Evolutionary conservation across 2,797 vertebrate species (phyloP), one percentile per base, ranked within the genome.

Genomic region (Protosalanx chinensis): DNA sequence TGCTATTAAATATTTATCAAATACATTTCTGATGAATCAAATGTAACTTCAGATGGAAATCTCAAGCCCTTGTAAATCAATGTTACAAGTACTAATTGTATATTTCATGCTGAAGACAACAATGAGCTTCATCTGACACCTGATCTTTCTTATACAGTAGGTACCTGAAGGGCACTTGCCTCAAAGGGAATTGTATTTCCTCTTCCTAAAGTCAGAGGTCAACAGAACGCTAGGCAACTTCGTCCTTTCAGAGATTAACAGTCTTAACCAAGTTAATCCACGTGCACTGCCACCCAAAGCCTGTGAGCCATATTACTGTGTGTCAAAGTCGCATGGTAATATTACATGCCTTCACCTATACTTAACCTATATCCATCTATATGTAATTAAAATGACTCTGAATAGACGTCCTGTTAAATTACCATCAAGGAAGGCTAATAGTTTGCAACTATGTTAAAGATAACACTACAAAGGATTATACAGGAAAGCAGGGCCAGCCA

Each of bases 241-340:
- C 73, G 82, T 83, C 82, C 76, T 68, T 88, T 86, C 72, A 80
- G 62, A 84, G 87, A 91, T 92, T 89, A 90, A 78, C 62, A 62
- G 84, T 84, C 64, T 85, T 82, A 90, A 89, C 87, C 88, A 64
- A 64, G 80, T 82, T 91, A 88, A 92, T 91, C 88, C 85, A 81
- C 76, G 75, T 6, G 60, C 79, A 84, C 80, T 72, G 82, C 85
- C 82, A 76, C 79, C 77, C 73, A 76, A 81, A 85, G 75, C 80
- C 73, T 79, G 68, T 60, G 62, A 74, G 63, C 33, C 58, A 58
- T 73, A 23, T 51, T 63, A 73, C 59, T 76, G 74, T 68, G 79
- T 64, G 72, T 79, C 70, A 73, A 46, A 5, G 49, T 62, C 70
- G 5, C 60, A 72, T 10, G 3, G 10, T 30, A 29, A 13, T 58